Conservation (phyloP, 2,113 vertebrate genomes). For the Salminus brasiliensis region DNA sequence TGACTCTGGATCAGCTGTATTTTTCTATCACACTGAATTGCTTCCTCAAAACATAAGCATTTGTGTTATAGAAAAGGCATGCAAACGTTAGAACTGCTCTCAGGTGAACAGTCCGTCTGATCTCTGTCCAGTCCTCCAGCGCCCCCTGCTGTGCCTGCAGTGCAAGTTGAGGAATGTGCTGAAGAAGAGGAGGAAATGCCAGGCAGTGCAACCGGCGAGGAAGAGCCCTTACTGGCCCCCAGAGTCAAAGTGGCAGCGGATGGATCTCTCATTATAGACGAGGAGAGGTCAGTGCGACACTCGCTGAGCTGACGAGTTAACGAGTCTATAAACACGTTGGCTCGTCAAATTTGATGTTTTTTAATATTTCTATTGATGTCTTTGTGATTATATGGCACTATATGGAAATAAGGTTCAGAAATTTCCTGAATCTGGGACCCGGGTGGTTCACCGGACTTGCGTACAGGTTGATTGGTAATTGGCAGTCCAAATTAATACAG, state of each 20-base stretch:
- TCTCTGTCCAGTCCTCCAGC: slow-evolving; percentile 13
- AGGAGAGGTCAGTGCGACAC: slow-evolving; percentile 84
- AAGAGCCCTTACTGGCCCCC: slow-evolving; percentile 84
- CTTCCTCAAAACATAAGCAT: too few relatives aligned
- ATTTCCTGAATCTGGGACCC: too few relatives aligned
- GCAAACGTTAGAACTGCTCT: not conserved
- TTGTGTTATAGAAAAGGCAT: not conserved
- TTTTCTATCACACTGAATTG: too few relatives aligned
- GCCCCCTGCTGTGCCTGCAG: not conserved
- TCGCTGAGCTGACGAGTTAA: not conserved
- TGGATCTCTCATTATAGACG: slow-evolving; percentile 95
- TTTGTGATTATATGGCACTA: too few relatives aligned
- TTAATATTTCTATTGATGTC: too few relatives aligned
- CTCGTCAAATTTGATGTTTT: too few relatives aligned
- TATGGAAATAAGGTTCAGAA: too few relatives aligned
- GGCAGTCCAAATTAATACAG: too few relatives aligned
- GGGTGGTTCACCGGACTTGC: too few relatives aligned
- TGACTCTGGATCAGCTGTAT: too few relatives aligned
- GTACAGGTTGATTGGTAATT: too few relatives aligned
- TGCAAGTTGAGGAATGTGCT: not conserved
- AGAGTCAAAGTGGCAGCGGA: slow-evolving; percentile 97
- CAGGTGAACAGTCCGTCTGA: not conserved
- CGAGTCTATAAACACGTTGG: too few relatives aligned
- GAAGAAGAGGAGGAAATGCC: slow-evolving; percentile 68
- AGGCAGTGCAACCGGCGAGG: slow-evolving; percentile 67